Evolutionary conservation across 2,888 invertebrate species (phyloP).

Genomic region (Cephus runcator): DNA sequence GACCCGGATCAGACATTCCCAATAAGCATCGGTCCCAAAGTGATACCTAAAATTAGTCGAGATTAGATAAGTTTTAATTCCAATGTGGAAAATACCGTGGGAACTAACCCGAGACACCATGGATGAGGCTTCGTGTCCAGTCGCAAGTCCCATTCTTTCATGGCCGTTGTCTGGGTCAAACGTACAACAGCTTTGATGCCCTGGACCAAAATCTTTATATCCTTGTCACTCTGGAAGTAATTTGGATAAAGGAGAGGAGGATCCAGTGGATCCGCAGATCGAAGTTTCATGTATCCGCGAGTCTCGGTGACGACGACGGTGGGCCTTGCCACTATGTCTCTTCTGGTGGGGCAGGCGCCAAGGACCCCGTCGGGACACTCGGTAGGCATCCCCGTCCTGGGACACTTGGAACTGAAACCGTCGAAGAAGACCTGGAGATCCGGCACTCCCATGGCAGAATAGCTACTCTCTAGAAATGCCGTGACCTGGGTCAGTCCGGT

Average conservation of each 20-base stretch:
- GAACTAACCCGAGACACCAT: slow-evolving; percentile 66
- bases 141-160: slow-evolving; percentile 71
- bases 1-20: slow-evolving; percentile 74
- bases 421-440: slow-evolving; percentile 66
- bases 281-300: slow-evolving; percentile 73
- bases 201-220: slow-evolving; percentile 71
- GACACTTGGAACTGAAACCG: slow-evolving; percentile 60
- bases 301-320: slow-evolving; percentile 49
- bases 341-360: slow-evolving; percentile 43
- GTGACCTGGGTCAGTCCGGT: slow-evolving; percentile 66
- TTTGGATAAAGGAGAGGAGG: slow-evolving; percentile 78
- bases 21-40: slow-evolving; percentile 73
- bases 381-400: slow-evolving; percentile 42
- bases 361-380: slow-evolving; percentile 50
- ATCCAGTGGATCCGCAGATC: slow-evolving; percentile 73
- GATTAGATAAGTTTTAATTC: neutral
- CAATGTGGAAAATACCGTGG: neutral
- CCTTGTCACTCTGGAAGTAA: slow-evolving; percentile 75
- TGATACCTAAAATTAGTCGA: slow-evolving; percentile 53
- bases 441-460: slow-evolving; percentile 53
- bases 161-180: slow-evolving; percentile 70
- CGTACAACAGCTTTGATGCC: slow-evolving; percentile 71
- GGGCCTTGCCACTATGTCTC: slow-evolving; percentile 60
- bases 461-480: slow-evolving; percentile 58
- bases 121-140: slow-evolving; percentile 69